These are phyloP conservation scores for Poecilia wingei DNA, from an alignment of 2,797 vertebrate genomes.

Conservation along the genomic window DNA sequence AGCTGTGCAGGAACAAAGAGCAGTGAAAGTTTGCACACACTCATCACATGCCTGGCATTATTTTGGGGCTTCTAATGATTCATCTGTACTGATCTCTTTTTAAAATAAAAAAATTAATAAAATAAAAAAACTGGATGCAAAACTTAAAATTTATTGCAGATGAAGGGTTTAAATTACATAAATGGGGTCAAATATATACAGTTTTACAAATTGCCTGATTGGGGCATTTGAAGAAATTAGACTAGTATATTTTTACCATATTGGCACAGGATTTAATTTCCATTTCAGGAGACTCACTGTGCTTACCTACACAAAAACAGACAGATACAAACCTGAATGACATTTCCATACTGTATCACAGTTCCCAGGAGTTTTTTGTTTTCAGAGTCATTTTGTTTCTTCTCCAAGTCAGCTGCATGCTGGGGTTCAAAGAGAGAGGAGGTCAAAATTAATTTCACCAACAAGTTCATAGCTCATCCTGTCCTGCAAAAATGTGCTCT, in stretches of 20 bases:
- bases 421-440: constrained; percentile 57
- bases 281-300: neutral
- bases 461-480: neutral
- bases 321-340: constrained; percentile 89
- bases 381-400: constrained; percentile 98
- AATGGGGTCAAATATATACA: neutral
- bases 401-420: constrained; percentile 97
- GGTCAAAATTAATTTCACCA: neutral
- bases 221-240: neutral
- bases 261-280: neutral
- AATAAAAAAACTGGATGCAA: neutral
- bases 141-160: neutral
- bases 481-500: neutral
- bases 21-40: neutral
- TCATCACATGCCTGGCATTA: neutral
- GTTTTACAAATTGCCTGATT: neutral
- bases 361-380: constrained; percentile 95
- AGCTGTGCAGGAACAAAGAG: constrained; percentile 79
- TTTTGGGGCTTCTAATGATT: neutral
- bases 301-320: constrained; percentile 3
- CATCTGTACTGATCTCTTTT: neutral
- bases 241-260: neutral
- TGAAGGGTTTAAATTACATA: neutral
- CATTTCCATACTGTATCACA: constrained; percentile 95
- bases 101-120: too few species aligned